These are phyloP conservation scores for Spatulosminthurus flaviceps DNA, from an alignment of 2,888 invertebrate genomes.

Conservation along the genomic window DNA sequence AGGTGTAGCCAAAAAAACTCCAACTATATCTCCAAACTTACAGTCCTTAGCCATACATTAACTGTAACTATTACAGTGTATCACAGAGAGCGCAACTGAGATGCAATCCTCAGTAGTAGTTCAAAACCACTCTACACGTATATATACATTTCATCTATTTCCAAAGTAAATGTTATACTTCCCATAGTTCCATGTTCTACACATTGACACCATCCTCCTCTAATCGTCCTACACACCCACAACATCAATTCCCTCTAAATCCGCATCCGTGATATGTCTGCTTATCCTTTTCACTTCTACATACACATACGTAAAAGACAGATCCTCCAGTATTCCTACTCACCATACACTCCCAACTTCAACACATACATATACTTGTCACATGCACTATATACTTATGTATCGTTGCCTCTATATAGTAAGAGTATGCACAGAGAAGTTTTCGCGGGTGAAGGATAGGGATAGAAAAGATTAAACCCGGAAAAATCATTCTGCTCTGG, in stretches of 20 bases:
- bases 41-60: neutral
- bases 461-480: constrained; percentile 42
- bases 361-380: too few relatives aligned
- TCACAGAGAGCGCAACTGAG: constrained; percentile 28
- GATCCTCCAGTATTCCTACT: too few relatives aligned
- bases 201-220: too few relatives aligned
- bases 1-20: neutral
- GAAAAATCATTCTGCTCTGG: constrained; percentile 47
- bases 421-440: neutral
- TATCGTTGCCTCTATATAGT: too few relatives aligned
- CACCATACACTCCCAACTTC: too few relatives aligned
- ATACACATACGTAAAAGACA: too few relatives aligned
- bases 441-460: neutral
- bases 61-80: constrained; percentile 31
- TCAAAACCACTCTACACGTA: neutral
- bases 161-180: neutral
- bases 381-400: neutral
- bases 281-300: neutral
- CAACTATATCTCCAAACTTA: neutral
- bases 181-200: too few relatives aligned
- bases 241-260: neutral
- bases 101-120: constrained; percentile 24
- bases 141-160: neutral
- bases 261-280: constrained; percentile 21
- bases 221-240: too few relatives aligned